Base-by-base conservation (phyloP, 1,140 invertebrate genomes). In the Scaptomyza hsui region DNA sequence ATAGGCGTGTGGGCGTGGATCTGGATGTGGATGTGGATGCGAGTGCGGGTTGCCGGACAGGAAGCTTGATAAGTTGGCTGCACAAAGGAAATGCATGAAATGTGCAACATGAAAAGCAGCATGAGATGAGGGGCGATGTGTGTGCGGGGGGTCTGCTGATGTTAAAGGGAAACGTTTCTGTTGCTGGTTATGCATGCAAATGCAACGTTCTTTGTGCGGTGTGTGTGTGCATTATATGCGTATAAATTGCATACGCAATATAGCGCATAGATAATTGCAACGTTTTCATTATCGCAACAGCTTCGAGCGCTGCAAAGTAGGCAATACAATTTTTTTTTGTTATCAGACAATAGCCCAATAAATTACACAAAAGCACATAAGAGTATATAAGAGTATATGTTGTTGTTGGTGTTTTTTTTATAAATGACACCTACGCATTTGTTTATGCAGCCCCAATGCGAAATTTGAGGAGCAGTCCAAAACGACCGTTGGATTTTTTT, bases 31-130 rank as follows among this genome's bases (percentile, higher is more conserved):
- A 19, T 18, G 53, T 9, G 53, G 47, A 13, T 52, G 59, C 10
- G 45, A 7, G 52, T 49, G 9, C 37, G 52, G 41, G 67, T 57
- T 57, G 80, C 76, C 74, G 81, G 81, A 86, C 81, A 85, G 81
- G 81, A 85, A 85, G 72, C 81, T 85, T 85, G 81, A 85, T 85
- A 85, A 85, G 81, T 86, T 86, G 81, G 73, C 73, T 70, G 81
- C 72, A 86, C 81, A 85, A 85, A 85, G 81, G 81, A 85, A 85
- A 85, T 86, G 81, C 81, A 86, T 86, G 81, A 86, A 86, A 86
- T 85, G 81, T 85, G 81, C 81, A 81, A 70, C 67, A 70, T 70
- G 67, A 63, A 70, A 56, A 55, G 65, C 49, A 19, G 29, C 18
- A 15, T 4, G 32, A 18, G 21, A n/a, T 21, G 6, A 15, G 39